Evolutionary conservation across 1,140 invertebrate species (phyloP).

Genomic region (Oryzaephilus surinamensis): DNA sequence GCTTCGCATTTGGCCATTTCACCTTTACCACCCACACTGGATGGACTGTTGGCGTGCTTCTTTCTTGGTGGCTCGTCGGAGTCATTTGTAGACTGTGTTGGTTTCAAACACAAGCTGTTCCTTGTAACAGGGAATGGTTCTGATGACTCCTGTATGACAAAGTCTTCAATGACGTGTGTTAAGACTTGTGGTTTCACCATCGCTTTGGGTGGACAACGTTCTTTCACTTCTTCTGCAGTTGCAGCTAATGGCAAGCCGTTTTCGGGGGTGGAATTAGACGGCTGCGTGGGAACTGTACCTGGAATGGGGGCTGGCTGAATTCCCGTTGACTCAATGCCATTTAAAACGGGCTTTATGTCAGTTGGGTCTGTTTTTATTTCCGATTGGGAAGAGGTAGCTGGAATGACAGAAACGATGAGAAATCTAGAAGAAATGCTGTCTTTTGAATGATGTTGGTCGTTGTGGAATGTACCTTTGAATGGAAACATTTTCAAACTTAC

Average conservation of each 20-base stretch:
- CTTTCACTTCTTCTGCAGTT: conserved; percentile 48
- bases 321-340: conserved; percentile 8
- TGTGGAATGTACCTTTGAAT: too few relatives aligned
- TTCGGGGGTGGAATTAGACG: conserved; percentile 27
- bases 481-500: too few relatives aligned
- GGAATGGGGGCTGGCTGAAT: conserved; percentile 30
- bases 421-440: too few relatives aligned
- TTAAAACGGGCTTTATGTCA: conserved; percentile 12
- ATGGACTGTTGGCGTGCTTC: too few relatives aligned
- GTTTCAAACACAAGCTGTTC: conserved; percentile 38
- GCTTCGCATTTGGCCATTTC: conserved; percentile 63
- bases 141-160: conserved; percentile 88
- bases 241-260: conserved; percentile 30
- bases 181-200: conserved; percentile 94
- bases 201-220: conserved; percentile 60
- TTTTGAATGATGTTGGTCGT: too few relatives aligned
- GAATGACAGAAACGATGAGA: conserved; percentile 6
- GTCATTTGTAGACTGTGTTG: conserved; percentile 38
- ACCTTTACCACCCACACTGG: too few relatives aligned
- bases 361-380: conserved; percentile 10
- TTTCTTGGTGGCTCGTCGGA: conserved; percentile 64
- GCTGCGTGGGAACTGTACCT: conserved; percentile 28
- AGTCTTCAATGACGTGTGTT: conserved; percentile 94
- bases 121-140: conserved; percentile 81
- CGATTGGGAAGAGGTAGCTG: conserved; percentile 14